Percentiles rank a stretch among this genome's conserved stretches.
Conservation (phyloP, 2,797 vertebrate genomes). For the Danio kyathit region DNA sequence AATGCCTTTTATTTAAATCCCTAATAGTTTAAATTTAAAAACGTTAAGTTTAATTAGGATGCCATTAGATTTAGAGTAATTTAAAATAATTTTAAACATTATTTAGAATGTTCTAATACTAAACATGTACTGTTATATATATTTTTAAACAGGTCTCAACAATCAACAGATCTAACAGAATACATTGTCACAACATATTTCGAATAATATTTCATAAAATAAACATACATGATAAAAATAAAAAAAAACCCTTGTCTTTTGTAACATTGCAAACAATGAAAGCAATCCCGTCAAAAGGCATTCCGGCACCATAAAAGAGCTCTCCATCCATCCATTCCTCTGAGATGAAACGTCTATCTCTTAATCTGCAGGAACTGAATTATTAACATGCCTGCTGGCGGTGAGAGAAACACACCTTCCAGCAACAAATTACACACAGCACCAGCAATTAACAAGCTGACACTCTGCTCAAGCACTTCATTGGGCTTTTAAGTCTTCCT, state of each 20-base stretch:
- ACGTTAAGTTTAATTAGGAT: no score
- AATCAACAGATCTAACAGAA: conserved; percentile 3
- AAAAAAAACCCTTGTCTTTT: background rate
- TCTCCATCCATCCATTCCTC: conserved; percentile 14
- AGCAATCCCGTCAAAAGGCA: background rate
- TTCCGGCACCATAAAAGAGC: conserved; percentile 6
- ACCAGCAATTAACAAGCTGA: conserved; percentile 69
- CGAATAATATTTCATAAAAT: background rate
- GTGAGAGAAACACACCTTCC: conserved; percentile 63
- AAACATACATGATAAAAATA: background rate
- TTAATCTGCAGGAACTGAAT: conserved; percentile 66
- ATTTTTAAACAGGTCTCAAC: background rate
- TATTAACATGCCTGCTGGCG: conserved; percentile 69
- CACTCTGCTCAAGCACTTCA: conserved; percentile 69
- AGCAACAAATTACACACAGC: conserved; percentile 66
- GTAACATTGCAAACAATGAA: background rate
- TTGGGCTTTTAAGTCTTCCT: conserved; percentile 57
- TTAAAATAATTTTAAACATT: no score
- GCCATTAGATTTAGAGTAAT: no score
- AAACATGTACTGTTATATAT: no score
- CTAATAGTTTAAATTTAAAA: no score
- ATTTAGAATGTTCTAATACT: no score
- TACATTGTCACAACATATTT: background rate
- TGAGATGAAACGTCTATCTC: conserved; percentile 45
- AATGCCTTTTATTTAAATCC: no score